Base-by-base conservation (phyloP, 2,797 vertebrate species). In the Amblyopsis hoosieri region DNA sequence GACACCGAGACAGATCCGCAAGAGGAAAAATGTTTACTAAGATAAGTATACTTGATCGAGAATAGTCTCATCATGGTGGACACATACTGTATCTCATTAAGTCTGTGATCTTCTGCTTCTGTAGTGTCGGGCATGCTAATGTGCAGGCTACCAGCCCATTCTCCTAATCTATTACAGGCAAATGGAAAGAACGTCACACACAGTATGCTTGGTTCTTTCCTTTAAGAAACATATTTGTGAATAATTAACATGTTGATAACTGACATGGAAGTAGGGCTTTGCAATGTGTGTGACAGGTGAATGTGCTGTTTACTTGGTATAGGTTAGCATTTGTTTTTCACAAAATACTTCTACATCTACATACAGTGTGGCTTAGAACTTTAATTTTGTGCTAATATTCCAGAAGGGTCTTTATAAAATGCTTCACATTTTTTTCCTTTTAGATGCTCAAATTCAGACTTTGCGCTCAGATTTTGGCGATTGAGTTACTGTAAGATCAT, bases 191-290 rank as follows among this genome's bases (percentile, higher is more conserved):
- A 4, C 23, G 23, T 29, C 37, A 42, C 37, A 42, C 37, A 42
- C 7, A 42, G 37, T 42, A 2, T 64, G 62, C 69, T 71, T 60
- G 42, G 63, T 62, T 51, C 66, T 61, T 64, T 55, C 69, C 61
- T 68, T 29, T n/a, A 51, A 69, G 72, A 63, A 52, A 48, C 54
- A 57, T 53, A 52, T 53, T 29, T 3, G 15, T 72, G 61, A 82
- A 78, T 80, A 60, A 77, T 78, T 81, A 33, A 68, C 55, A 61
- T 61, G 45, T 45, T 65, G 49, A 64, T 75, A 75, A 77, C 82
- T 79, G 74, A 50, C 57, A 50, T 68, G 48, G 61, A 61, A 69
- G 29, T 53, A 50, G 62, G 45, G 23, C 15, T 19, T 14, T 42
- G 37, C 23, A 49, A 17, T 10, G 31, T 54, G 48, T 8, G 15